Percentiles rank a stretch among this genome's conserved stretches.
phyloP scores from a whole-genome alignment of 2,113 vertebrate genomes.

The Leptosomus discolor region DNA sequence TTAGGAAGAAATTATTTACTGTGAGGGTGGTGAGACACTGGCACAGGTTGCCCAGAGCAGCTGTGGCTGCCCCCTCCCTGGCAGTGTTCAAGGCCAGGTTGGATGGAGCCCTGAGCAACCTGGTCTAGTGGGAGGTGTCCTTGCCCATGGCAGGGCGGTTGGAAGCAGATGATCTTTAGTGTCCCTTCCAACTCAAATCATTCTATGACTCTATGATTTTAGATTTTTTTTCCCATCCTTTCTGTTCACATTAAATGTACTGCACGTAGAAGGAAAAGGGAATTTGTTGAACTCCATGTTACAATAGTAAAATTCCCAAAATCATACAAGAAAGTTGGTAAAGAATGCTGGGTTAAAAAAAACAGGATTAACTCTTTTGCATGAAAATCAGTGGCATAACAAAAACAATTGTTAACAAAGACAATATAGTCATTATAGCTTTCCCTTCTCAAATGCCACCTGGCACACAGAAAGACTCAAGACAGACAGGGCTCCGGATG shows the following conservation, averaged over 20 bases:
- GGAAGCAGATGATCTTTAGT: not conserved
- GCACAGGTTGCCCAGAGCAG: too few species aligned
- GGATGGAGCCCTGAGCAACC: too few species aligned
- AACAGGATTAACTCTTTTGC: not conserved
- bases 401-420: not conserved
- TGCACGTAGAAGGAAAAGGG: not conserved
- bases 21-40: too few species aligned
- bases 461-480: fast-evolving
- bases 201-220: not conserved
- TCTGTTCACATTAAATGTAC: not conserved
- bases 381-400: not conserved
- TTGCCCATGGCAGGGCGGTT: not conserved
- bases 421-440: fast-evolving
- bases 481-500: not conserved
- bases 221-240: not conserved
- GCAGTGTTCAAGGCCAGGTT: too few species aligned
- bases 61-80: too few species aligned
- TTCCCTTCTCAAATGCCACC: not conserved
- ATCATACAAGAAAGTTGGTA: not conserved
- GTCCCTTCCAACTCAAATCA: not conserved
- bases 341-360: not conserved
- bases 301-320: not conserved
- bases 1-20: too few species aligned
- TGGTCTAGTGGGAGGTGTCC: too few species aligned
- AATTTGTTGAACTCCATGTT: not conserved